These are phyloP conservation scores for Elachura formosa DNA, from an alignment of 2,113 vertebrate genomes.

Conservation along the genomic window DNA sequence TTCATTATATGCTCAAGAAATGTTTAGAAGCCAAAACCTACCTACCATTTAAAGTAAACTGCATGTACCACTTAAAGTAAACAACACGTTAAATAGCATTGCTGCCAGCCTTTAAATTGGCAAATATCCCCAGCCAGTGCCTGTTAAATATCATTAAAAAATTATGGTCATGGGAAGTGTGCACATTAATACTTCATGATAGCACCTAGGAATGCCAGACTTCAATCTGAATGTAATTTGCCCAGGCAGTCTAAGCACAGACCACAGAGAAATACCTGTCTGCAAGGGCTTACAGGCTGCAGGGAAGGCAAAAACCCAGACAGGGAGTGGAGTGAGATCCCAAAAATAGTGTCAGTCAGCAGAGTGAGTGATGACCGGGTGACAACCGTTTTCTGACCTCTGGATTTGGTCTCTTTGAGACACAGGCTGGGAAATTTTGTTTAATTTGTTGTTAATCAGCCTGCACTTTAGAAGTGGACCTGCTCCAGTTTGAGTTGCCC, in stretches of 20 bases:
- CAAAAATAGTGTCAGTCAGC: fast-evolving
- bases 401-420: not conserved
- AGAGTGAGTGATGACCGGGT: too few species aligned
- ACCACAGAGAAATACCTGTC: not conserved
- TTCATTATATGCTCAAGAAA: not conserved
- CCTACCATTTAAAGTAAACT: not conserved
- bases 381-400: not conserved
- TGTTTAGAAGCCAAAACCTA: not conserved
- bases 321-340: not conserved
- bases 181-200: not conserved
- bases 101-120: not conserved
- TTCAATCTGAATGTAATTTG: not conserved
- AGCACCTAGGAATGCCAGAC: not conserved
- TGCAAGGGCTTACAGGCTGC: not conserved
- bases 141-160: not conserved
- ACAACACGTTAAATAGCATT: not conserved
- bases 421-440: not conserved
- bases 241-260: not conserved
- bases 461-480: fast-evolving
- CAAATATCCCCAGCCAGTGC: not conserved
- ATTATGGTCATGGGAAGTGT: not conserved
- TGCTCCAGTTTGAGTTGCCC: fast-evolving
- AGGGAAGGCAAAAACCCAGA: not conserved
- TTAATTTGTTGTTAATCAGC: not conserved
- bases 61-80: not conserved